Percentiles rank a stretch among this genome's conserved stretches.
These are phyloP conservation scores for Adelphocoris suturalis DNA, from an alignment of 2,888 invertebrate species.

Conservation along the genomic window DNA sequence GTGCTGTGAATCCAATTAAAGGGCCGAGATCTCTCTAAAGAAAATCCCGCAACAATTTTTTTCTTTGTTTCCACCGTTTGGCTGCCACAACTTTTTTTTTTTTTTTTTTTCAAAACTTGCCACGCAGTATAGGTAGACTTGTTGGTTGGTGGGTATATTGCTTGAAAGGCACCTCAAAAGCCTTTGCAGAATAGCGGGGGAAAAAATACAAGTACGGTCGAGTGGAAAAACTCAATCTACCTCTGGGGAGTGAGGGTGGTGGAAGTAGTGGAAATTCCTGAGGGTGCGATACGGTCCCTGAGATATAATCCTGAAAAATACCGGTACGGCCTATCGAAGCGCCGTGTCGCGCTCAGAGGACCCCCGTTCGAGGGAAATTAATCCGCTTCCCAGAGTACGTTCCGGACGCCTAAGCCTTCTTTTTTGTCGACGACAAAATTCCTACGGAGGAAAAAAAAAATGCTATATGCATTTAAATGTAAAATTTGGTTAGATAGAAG, in stretches of 20 bases:
- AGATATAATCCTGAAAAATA: slow-evolving; percentile 34
- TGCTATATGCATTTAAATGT: slow-evolving; percentile 31
- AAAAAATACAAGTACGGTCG: neutral
- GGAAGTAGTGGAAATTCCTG: slow-evolving; percentile 11
- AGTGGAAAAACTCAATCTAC: neutral
- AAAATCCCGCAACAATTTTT: neutral
- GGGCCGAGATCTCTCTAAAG: neutral
- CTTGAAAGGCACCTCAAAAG: slow-evolving; percentile 10
- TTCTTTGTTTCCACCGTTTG: neutral
- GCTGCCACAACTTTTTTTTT: neutral
- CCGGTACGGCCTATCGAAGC: neutral
- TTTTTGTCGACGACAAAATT: neutral
- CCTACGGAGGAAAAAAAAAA: neutral
- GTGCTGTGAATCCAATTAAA: slow-evolving; percentile 18
- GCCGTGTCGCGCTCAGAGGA: no score
- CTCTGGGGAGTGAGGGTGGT: neutral
- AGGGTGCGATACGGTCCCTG: neutral
- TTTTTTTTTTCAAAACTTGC: neutral
- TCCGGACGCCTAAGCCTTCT: neutral
- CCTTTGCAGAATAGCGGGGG: neutral
- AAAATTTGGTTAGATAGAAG: neutral
- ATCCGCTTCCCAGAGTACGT: neutral
- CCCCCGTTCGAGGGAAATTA: neutral
- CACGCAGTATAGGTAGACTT: neutral
- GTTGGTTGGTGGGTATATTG: neutral